Evolutionary conservation across 1,140 invertebrate species (phyloP), one percentile per base, ranked within the genome.

Genomic region (Delia radicum): DNA sequence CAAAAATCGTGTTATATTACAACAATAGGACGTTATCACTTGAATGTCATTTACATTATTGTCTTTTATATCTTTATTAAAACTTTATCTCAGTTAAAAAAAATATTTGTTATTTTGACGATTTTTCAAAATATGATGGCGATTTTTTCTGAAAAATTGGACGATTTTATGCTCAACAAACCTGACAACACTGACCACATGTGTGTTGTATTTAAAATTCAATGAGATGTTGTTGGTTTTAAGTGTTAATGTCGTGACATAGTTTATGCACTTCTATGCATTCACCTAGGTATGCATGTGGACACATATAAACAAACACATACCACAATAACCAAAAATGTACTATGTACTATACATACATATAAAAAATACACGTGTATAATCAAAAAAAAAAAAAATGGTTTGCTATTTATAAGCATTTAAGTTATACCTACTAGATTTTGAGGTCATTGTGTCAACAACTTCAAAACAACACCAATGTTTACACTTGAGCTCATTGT

Each of bases 241-340:
- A 69, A 69, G 65, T 69, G 65, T 69, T 69, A 69, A 69, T 69
- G 65, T 69, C 65, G 65, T 69, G 65, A 69, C 65, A 69, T 69
- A 69, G 65, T 69, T 69, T 69, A 33, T 69, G 29, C 18, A 33
- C 65, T 69, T 12, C n/a, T 37, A 55, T 42, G 10, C 10, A 12
- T 48, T 48, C 13, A n/a, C 18, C 15, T 48, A 46, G 4, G 33
- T 48, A 18, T 48, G n/a, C 18, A 48, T 48, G 15, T 48, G 31
- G 5, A 33, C 12, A 48, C 18, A 18, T 48, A n/a, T 48, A 7
- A 48, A 13, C 18, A 48, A 48, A 24, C n/a, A 55, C 46, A 55
- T 21, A 55, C 46, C 8, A 55, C 5, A 21, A 18, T 55, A 42
- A 24, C n/a, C 7, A 55, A 46, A 18, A 55, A 55, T 8, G 42